Conservation (phyloP, 2,113 vertebrate genomes). For the Brachionichthys hirsutus region DNA sequence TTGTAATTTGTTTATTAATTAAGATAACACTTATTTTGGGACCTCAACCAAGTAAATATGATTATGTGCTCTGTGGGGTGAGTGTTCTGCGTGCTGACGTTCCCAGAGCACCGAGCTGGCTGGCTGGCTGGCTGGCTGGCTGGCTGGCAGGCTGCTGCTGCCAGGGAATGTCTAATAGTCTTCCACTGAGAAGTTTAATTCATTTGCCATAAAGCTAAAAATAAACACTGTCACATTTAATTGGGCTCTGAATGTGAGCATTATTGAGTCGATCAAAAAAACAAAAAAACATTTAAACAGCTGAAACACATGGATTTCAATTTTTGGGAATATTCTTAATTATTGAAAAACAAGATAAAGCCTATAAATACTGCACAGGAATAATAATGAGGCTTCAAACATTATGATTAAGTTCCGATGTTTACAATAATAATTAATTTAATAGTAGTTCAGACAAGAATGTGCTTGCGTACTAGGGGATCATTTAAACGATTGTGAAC, state of each 20-base stretch:
- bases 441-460: not conserved
- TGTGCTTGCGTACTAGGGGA: too few species aligned
- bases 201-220: slow-evolving; percentile 75
- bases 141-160: slow-evolving; percentile 66
- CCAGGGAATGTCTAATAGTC: slow-evolving; percentile 76
- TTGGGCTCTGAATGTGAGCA: slow-evolving; percentile 67
- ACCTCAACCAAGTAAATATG: slow-evolving; percentile 79
- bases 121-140: slow-evolving; percentile 69
- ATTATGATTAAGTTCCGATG: slow-evolving; percentile 26
- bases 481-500: too few species aligned
- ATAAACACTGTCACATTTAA: slow-evolving; percentile 74
- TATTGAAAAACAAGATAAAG: slow-evolving; percentile 15
- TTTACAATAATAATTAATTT: not conserved
- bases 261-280: slow-evolving; percentile 59
- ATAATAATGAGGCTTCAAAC: slow-evolving; percentile 11
- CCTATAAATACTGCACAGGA: slow-evolving; percentile 17
- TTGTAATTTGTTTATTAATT: slow-evolving; percentile 83
- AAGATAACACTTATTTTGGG: slow-evolving; percentile 82
- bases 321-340: slow-evolving; percentile 27
- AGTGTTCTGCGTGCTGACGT: slow-evolving; percentile 65
- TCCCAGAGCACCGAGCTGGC: slow-evolving; percentile 72
- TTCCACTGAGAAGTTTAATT: slow-evolving; percentile 73
- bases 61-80: slow-evolving; percentile 79
- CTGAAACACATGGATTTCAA: slow-evolving; percentile 44
- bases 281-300: slow-evolving; percentile 39